phyloP scores from a whole-genome alignment of 2,888 invertebrate species.

The Nomada goodeniana region DNA sequence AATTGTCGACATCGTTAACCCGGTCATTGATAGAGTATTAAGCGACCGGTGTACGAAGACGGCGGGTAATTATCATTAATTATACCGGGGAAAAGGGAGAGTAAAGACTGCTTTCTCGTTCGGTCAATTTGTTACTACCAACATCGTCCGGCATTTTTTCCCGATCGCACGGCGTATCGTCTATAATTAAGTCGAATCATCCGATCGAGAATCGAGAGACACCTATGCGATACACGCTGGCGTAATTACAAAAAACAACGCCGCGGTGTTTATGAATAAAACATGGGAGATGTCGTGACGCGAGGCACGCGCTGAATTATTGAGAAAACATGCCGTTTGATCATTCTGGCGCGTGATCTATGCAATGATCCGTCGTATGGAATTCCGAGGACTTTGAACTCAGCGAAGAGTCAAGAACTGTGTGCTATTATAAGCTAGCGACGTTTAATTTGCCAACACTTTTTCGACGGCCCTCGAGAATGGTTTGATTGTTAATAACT shows the following conservation, averaged over 20 bases:
- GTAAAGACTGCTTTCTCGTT: constrained; percentile 24
- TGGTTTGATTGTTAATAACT: neutral
- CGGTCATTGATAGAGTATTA: constrained; percentile 23
- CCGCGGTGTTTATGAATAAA: constrained; percentile 68
- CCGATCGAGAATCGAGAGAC: constrained; percentile 62
- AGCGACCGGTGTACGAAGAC: neutral
- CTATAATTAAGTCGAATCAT: constrained; percentile 47
- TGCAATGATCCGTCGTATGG: constrained; percentile 28
- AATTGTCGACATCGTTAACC: constrained; percentile 21
- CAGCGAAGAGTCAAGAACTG: neutral
- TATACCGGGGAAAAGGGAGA: constrained; percentile 31
- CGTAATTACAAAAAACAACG: constrained; percentile 72
- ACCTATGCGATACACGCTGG: constrained; percentile 54
- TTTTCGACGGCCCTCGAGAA: too few relatives aligned
- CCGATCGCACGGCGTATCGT: neutral
- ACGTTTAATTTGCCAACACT: too few relatives aligned
- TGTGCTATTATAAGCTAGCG: neutral
- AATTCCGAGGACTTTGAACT: constrained; percentile 53
- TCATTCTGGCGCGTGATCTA: constrained; percentile 48
- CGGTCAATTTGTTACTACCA: constrained; percentile 48
- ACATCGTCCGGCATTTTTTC: constrained; percentile 40
- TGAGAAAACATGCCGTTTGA: constrained; percentile 66
- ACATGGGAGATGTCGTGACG: constrained; percentile 64
- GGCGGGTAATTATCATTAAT: constrained; percentile 55
- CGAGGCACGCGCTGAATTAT: constrained; percentile 73